Evolutionary conservation across 2,888 invertebrate genomes (phyloP), one percentile per base, ranked within the genome.

Genomic region (Trisateles emortualis): DNA sequence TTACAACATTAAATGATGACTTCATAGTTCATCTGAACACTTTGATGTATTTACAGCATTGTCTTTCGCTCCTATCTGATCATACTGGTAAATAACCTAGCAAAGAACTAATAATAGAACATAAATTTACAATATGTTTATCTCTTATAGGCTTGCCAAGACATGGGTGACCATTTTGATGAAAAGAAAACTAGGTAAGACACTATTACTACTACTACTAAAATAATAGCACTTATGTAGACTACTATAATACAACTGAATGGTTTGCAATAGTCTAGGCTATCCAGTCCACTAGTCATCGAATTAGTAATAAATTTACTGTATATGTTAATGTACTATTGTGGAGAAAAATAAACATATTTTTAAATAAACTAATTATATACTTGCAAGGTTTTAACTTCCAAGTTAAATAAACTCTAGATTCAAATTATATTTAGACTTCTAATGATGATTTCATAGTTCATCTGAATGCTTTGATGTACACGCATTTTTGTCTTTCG

Each of bases 31-130:
- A 81, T 73, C 81, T 83, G 81, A 81, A 63, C 47, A 8, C 64
- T 55, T 61, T 83, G 82, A 81, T 87, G 83, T 74, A 73, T 56
- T 65, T 41, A 52, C 51, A 43, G 51, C 59, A 58, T 64, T 86
- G 86, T 88, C 87, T 88, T 88, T 87, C 85, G 85, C 87, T 90
- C 92, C 92, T 93, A 93, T 87, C 93, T 93, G 93, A 93, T 65
- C 5, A 45, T 11, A 43, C 38, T 11, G 11, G 1, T 11, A 9
- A 6, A 30, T 11, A 30, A 30, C 10, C 2, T 24, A 5, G 24
- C 3, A 29, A 29, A 29, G 29, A 10, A 10, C 29, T 29, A 10
- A 6, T 29, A 2, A 8, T 29, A 10, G 5, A 22, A 22, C 22
- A 29, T 29, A 6, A 2, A 10, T 29, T 29, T 10, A 9, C 29